Percentiles rank a stretch among this genome's conserved stretches.
Evolutionary conservation across 2,888 invertebrate species (phyloP).

Genomic region (Camptogramma bilineatum): DNA sequence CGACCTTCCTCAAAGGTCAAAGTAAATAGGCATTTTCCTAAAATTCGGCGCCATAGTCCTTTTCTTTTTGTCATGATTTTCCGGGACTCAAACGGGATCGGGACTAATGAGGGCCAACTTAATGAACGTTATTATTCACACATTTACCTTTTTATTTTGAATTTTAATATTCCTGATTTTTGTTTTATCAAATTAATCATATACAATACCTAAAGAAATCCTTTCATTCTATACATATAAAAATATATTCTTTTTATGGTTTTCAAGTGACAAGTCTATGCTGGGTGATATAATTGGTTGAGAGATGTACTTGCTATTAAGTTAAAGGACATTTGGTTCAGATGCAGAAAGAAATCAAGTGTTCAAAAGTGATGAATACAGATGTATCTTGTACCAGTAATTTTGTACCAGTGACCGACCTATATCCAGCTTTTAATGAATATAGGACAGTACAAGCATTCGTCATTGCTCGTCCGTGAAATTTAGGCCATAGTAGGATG

Average conservation of each 20-base stretch:
- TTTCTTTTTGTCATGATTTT: slow-evolving; percentile 45
- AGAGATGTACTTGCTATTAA: no score
- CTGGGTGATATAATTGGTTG: no score
- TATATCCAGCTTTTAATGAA: slow-evolving; percentile 1
- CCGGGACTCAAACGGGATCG: slow-evolving; percentile 39
- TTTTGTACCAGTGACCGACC: not conserved
- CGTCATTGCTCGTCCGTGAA: slow-evolving; percentile 9
- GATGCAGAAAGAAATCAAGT: no score
- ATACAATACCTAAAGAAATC: no score
- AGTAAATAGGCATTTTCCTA: slow-evolving; percentile 39
- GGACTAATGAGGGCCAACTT: slow-evolving; percentile 47
- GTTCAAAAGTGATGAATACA: no score
- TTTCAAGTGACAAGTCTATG: no score
- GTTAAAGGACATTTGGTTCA: no score
- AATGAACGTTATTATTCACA: slow-evolving; percentile 49
- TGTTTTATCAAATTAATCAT: not conserved
- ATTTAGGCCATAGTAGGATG: slow-evolving; percentile 9
- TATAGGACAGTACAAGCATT: slow-evolving; percentile 1
- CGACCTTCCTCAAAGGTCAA: slow-evolving; percentile 40
- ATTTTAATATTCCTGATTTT: not conserved
- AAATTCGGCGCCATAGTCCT: slow-evolving; percentile 41
- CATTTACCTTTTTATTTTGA: slow-evolving; percentile 36
- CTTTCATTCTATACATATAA: no score
- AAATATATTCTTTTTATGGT: no score
- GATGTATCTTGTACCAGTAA: no score